Percentiles rank a stretch among this genome's conserved stretches.
phyloP scores from a whole-genome alignment of 2,113 vertebrate genomes.

The Sinocyclocheilus grahami region DNA sequence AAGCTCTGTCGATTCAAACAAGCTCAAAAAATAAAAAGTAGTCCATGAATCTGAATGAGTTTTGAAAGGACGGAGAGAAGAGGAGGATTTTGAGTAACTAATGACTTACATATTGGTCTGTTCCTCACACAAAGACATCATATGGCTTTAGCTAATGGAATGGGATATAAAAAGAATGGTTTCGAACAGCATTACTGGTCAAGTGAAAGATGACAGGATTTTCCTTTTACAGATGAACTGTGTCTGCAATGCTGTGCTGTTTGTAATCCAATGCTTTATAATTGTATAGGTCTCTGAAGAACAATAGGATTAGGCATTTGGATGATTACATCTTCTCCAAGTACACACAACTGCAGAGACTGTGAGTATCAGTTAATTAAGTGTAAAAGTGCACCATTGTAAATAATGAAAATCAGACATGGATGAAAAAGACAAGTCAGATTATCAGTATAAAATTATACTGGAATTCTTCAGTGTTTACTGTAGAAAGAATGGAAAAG shows the following conservation, averaged over 20 bases:
- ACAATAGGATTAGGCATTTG: slow-evolving; percentile 74
- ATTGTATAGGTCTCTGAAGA: slow-evolving; percentile 74
- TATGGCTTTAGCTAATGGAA: neutral
- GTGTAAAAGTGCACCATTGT: neutral
- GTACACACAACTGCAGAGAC: slow-evolving; percentile 72
- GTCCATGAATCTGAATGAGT: neutral
- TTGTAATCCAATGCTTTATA: neutral
- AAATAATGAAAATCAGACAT: neutral
- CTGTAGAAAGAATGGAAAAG: neutral
- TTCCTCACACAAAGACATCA: neutral
- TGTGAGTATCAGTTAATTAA: slow-evolving; percentile 68
- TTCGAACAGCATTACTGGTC: neutral
- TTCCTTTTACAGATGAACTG: neutral
- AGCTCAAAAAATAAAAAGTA: neutral
- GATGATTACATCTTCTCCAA: slow-evolving; percentile 75
- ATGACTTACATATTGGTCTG: neutral
- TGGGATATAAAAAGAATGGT: neutral
- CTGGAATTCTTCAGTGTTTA: neutral
- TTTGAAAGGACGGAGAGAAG: neutral
- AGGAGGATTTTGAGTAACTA: neutral
- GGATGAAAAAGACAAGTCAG: neutral
- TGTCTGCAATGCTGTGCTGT: neutral
- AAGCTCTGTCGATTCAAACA: neutral
- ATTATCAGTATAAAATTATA: neutral
- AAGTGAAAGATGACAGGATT: neutral